Base-by-base conservation (phyloP, 2,797 vertebrate genomes). In the Silurus lanzhouensis region DNA sequence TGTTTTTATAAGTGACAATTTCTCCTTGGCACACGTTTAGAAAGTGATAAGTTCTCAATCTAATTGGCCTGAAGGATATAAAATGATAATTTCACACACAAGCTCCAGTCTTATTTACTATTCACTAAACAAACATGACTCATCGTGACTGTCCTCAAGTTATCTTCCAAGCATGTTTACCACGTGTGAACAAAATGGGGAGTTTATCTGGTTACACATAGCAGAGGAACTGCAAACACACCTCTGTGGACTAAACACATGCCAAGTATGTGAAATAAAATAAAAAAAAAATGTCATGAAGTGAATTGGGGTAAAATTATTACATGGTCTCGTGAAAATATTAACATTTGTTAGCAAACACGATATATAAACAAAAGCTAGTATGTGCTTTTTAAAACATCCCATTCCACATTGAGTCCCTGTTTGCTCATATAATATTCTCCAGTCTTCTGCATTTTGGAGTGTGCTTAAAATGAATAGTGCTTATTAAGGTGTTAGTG, bases 51-150 rank as follows among this genome's bases (percentile, higher is more conserved):
- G 22, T 80, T 64, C 10, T 19, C 44, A 6, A 38, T n/a, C 76
- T 46, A 44, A 64, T 48, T 48, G 14, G 38, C 5, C 20, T 64
- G 2, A 64, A 80, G 38, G 38, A 25, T 46, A 80, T 64, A 64
- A 80, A 63, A 64, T 10, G 14, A 2, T 48, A 20, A 17, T 64
- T 25, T 80, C 38, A 48, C 77, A 80, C 0, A 2, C n/a, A 12
- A 44, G 8, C 20, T 14, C 1, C 77, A 25, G 38, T 38, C 38
- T 38, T 38, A 38, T 38, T 48, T 64, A 64, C 60, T 64, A 48
- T 48, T 80, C n/a, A 46, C 61, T 5, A 64, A 80, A 80, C 78
- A 66, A 64, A 66, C 38, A 48, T 27, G 61, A 80, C 78, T 66
- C 61, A 48, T 66, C 3, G 1, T 6, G 7, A 8, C 6, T 46